phyloP scores from a whole-genome alignment of 2,888 invertebrate species.

The Steinernema carpocapsae region DNA sequence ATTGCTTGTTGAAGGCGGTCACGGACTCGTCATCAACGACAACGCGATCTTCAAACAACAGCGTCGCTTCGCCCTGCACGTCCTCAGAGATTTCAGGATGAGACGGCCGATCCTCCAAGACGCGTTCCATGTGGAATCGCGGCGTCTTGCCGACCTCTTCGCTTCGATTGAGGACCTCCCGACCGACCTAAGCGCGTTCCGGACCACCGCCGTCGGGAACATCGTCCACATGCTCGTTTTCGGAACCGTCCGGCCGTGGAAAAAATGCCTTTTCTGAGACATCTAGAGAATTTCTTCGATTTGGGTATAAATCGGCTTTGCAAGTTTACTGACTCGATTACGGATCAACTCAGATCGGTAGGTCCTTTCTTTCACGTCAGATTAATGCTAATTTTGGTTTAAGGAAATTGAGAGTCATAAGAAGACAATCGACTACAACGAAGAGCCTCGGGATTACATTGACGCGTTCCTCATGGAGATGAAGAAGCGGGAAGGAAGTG shows the following conservation, averaged over 20 bases:
- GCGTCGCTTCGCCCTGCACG: constrained; percentile 11
- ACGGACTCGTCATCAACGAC: constrained; percentile 7
- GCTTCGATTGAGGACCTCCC: not conserved
- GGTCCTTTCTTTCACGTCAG: not conserved
- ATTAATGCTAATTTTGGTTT: too few relatives aligned
- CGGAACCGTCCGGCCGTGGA: not conserved
- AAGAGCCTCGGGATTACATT: not conserved
- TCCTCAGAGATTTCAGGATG: not conserved
- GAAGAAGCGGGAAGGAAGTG: not conserved
- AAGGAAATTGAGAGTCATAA: not conserved
- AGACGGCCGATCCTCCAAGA: not conserved
- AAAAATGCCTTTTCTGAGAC: not conserved
- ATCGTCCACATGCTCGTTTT: constrained; percentile 20
- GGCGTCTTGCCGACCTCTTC: not conserved
- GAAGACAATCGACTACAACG: constrained; percentile 26
- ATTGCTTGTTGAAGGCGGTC: not conserved
- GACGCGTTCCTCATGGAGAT: constrained; percentile 30
- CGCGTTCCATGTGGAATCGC: not conserved
- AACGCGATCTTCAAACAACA: constrained; percentile 7
- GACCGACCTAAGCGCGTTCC: not conserved
- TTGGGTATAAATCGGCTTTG: not conserved
- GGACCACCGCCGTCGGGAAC: constrained; percentile 20
- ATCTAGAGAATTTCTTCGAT: not conserved
- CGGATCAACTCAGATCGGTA: not conserved
- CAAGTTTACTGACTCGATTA: not conserved